Conservation (phyloP, 2,113 vertebrate genomes). For the zebrafish (Danio rerio) region GRCz12tu NC_133178.1:40570501-40571000, state of each 20-base stretch:
- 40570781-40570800: too few relatives aligned
- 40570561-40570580: too few relatives aligned
- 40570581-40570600: too few relatives aligned
- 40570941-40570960: not conserved
- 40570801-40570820: too few relatives aligned
- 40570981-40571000: not conserved
- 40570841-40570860: not conserved
- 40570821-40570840: too few relatives aligned
- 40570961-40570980: not conserved
- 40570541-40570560: too few relatives aligned
- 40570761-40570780: conserved; percentile 46
- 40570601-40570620: too few relatives aligned
- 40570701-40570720: conserved; percentile 42
- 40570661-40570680: not conserved
- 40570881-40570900: not conserved
- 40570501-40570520: too few relatives aligned
- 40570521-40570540: too few relatives aligned
- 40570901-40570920: not conserved
- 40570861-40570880: not conserved
- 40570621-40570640: too few relatives aligned
- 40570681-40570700: not conserved
- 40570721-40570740: conserved; percentile 49
- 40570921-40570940: not conserved
- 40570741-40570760: conserved; percentile 44
- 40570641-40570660: not conserved